phyloP scores from a whole-genome alignment of 2,888 invertebrate species.

The Leptopterna dolabrata region DNA sequence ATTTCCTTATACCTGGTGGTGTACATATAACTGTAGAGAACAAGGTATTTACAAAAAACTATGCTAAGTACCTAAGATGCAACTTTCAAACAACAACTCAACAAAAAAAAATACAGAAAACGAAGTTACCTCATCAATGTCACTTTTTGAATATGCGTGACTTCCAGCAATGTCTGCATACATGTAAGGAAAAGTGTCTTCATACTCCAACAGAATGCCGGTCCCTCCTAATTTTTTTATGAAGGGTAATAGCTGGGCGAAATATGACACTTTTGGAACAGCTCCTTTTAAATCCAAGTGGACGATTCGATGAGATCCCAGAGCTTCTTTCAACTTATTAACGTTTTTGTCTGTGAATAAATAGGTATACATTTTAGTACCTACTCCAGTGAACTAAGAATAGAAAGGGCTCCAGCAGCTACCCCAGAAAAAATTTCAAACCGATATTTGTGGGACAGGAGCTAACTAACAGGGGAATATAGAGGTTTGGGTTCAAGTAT shows the following conservation, averaged over 20 bases:
- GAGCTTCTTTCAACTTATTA: slow-evolving; percentile 30
- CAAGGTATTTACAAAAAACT: no score
- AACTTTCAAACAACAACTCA: no score
- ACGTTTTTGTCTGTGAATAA: neutral
- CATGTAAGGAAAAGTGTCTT: slow-evolving; percentile 88
- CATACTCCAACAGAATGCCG: slow-evolving; percentile 84
- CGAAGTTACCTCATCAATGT: slow-evolving; percentile 66
- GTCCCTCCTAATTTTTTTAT: slow-evolving; percentile 77
- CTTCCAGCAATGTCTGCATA: slow-evolving; percentile 71
- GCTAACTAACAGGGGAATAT: no score
- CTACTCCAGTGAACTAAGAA: no score
- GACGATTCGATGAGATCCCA: slow-evolving; percentile 69
- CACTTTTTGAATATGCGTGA: slow-evolving; percentile 74
- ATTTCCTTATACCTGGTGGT: neutral
- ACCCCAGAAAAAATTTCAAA: no score
- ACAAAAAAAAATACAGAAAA: neutral
- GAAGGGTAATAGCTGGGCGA: slow-evolving; percentile 72
- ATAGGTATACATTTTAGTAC: neutral
- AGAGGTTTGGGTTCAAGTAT: no score
- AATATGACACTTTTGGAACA: slow-evolving; percentile 77
- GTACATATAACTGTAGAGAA: no score
- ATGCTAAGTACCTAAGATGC: no score
- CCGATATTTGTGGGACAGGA: no score
- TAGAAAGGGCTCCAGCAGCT: no score
- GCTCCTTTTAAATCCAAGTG: slow-evolving; percentile 89